phyloP scores from a whole-genome alignment of 2,113 vertebrate genomes.

The Aleadryas rufinucha region DNA sequence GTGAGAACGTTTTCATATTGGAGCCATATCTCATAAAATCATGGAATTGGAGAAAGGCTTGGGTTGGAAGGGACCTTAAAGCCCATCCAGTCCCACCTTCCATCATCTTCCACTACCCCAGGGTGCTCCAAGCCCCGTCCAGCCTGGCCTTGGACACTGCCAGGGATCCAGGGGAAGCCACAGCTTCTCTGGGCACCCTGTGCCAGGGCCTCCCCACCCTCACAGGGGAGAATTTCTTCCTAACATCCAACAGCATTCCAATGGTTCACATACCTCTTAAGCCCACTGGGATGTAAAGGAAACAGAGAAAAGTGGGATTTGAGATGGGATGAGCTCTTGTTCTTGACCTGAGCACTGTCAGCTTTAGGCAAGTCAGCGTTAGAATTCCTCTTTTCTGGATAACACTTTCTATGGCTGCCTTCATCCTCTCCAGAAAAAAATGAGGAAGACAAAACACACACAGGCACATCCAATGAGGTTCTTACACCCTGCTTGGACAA shows the following conservation, averaged over 20 bases:
- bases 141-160: neutral
- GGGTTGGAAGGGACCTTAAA: neutral
- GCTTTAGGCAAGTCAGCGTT: fast-evolving
- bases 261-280: neutral
- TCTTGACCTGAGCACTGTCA: neutral
- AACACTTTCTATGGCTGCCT: neutral
- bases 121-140: fast-evolving
- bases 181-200: neutral
- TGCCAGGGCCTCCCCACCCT: fast-evolving
- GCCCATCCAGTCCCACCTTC: neutral
- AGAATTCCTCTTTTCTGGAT: neutral
- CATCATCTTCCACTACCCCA: neutral
- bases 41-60: neutral
- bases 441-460: neutral
- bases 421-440: neutral
- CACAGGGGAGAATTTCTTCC: neutral
- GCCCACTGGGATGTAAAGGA: neutral
- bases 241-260: neutral
- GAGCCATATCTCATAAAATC: neutral
- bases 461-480: neutral
- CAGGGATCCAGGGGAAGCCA: neutral
- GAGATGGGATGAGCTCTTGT: neutral
- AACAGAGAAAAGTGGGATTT: neutral
- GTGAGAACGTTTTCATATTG: neutral
- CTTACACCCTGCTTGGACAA: neutral